A percentile compares a stretch with the other conserved stretches of the same genome.
phyloP scores from a whole-genome alignment of 2,797 vertebrate species.

The Hipposideros larvatus region DNA sequence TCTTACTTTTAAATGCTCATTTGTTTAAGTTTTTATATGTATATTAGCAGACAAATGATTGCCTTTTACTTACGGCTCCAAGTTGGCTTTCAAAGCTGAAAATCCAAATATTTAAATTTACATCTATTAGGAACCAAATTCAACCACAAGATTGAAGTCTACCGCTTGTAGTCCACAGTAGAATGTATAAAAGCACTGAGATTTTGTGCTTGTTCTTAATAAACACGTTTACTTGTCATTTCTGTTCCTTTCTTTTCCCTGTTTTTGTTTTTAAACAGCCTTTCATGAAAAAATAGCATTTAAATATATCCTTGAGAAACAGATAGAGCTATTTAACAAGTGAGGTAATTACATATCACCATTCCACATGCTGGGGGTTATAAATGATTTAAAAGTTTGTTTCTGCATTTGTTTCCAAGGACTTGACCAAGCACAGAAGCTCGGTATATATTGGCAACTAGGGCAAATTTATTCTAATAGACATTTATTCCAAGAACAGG shows the following conservation, averaged over 20 bases:
- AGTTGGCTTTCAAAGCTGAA: constrained; percentile 82
- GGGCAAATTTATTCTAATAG: background rate
- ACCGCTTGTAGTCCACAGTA: background rate
- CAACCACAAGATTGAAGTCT: constrained; percentile 66
- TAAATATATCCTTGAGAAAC: constrained; percentile 71
- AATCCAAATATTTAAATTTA: constrained; percentile 87
- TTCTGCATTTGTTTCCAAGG: constrained; percentile 62
- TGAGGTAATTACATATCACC: constrained; percentile 43
- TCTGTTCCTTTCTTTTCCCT: constrained; percentile 22
- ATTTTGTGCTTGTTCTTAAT: constrained; percentile 34
- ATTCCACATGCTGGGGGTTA: background rate
- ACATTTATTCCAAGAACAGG: constrained; percentile 66
- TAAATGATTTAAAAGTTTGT: constrained; percentile 73
- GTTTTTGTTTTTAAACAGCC: constrained; percentile 66
- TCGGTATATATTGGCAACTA: constrained; percentile 51
- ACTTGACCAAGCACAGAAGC: constrained; percentile 66
- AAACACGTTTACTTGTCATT: constrained; percentile 37
- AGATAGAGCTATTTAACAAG: constrained; percentile 60
- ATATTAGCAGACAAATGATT: constrained; percentile 85
- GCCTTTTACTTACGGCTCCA: constrained; percentile 74
- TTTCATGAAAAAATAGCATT: constrained; percentile 59
- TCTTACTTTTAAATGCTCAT: constrained; percentile 88
- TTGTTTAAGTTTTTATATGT: constrained; percentile 87
- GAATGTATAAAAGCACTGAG: background rate
- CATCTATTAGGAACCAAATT: constrained; percentile 80